These are phyloP conservation scores for Amphiprion percula DNA, from an alignment of 2,113 vertebrate species.

Conservation along the genomic window DNA sequence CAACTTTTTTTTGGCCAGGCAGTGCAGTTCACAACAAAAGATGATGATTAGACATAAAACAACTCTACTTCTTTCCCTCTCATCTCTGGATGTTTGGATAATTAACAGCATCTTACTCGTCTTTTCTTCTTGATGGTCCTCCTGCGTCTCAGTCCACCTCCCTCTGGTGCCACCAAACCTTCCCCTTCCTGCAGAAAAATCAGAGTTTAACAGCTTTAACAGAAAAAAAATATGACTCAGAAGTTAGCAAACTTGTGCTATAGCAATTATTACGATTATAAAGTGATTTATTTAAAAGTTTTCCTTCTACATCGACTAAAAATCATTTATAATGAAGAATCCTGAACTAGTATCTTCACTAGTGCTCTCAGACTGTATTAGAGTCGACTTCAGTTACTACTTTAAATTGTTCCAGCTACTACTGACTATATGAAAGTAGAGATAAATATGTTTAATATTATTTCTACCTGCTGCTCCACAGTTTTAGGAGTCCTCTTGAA, in stretches of 20 bases:
- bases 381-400: too few relatives aligned
- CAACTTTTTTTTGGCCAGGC: too few relatives aligned
- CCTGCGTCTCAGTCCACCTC: conserved; percentile 51
- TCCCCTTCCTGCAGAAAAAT: conserved; percentile 57
- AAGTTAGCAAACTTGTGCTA: neutral
- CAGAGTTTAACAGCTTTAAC: too few relatives aligned
- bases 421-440: neutral
- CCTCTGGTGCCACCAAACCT: conserved; percentile 25
- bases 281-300: too few relatives aligned
- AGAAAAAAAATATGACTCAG: neutral
- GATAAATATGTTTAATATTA: neutral
- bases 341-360: too few relatives aligned
- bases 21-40: too few relatives aligned
- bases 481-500: conserved; percentile 69
- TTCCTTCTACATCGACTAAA: too few relatives aligned
- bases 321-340: too few relatives aligned
- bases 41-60: too few relatives aligned
- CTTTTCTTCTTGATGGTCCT: conserved; percentile 73
- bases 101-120: conserved; percentile 54
- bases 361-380: too few relatives aligned
- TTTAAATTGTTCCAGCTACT: neutral
- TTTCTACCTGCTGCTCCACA: conserved; percentile 64
- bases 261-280: too few relatives aligned
- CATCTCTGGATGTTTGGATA: neutral
- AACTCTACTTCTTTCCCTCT: too few relatives aligned